Evolutionary conservation across 2,113 vertebrate species (phyloP).

Genomic region (Butorides virescens): DNA sequence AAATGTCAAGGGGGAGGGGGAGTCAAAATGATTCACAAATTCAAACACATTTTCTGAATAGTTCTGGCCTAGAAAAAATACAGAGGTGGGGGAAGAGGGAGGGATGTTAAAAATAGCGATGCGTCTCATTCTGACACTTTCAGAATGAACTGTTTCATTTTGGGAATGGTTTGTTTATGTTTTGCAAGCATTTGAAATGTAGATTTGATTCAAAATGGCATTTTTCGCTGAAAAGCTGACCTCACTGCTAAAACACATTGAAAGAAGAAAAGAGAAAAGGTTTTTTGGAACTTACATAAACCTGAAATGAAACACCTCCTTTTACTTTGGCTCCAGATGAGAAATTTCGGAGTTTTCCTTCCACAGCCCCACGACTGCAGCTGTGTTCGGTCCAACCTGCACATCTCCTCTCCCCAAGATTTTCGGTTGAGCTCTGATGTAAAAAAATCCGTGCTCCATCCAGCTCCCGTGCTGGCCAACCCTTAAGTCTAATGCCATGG

Average conservation of each 20-base stretch:
- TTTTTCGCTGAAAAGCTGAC: constrained; percentile 33
- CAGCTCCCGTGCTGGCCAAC: background rate
- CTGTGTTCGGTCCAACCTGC: background rate
- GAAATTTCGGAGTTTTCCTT: background rate
- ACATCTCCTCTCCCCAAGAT: background rate
- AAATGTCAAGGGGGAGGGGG: constrained; percentile 48
- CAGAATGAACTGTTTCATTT: constrained; percentile 56
- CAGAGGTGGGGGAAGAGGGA: constrained; percentile 59
- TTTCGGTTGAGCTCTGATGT: background rate
- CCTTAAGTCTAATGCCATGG: background rate
- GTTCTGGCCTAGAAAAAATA: constrained; percentile 53
- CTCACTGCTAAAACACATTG: background rate
- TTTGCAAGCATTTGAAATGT: constrained; percentile 49
- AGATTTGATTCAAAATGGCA: constrained; percentile 33
- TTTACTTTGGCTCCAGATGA: constrained; percentile 1
- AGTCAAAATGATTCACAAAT: constrained; percentile 65
- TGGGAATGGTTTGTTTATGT: constrained; percentile 64
- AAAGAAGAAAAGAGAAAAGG: background rate
- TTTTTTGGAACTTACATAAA: constrained; percentile 13
- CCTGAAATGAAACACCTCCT: background rate
- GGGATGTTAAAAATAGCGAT: constrained; percentile 52
- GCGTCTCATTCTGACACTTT: constrained; percentile 53
- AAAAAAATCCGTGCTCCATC: background rate
- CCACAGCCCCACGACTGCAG: background rate
- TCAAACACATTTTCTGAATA: constrained; percentile 58